Conservation (phyloP, 2,888 invertebrate genomes). For the Tribolium freemani region DNA sequence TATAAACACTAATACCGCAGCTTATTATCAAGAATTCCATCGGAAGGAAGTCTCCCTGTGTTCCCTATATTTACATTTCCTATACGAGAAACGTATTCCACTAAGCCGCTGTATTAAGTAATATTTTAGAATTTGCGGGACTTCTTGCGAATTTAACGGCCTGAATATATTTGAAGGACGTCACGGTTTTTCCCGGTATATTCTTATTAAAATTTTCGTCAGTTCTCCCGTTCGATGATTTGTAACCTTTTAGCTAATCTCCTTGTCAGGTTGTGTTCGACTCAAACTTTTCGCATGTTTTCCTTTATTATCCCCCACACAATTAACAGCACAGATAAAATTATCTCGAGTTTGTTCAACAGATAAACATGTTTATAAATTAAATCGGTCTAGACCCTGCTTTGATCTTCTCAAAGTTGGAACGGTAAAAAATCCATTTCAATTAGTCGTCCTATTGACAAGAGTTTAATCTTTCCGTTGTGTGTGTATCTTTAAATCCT, state of each 20-base stretch:
- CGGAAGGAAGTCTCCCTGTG: conserved; percentile 13
- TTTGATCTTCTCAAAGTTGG: not conserved
- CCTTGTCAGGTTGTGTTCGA: conserved; percentile 11
- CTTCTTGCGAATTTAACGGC: conserved; percentile 33
- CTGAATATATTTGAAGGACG: conserved; percentile 20
- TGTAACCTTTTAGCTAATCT: conserved; percentile 3
- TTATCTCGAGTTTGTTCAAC: not conserved
- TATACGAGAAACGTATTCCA: conserved; percentile 14
- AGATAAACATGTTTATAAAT: not conserved
- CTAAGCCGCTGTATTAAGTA: conserved; percentile 34
- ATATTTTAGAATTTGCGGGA: conserved; percentile 41
- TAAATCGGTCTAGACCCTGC: not conserved
- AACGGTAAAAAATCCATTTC: not conserved
- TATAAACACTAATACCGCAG: conserved; percentile 6
- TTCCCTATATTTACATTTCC: conserved; percentile 32
- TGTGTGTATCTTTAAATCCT: not conserved
- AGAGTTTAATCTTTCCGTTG: not conserved
- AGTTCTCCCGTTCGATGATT: conserved; percentile 2
- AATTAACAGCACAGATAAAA: not conserved
- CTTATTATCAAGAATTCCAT: conserved; percentile 13
- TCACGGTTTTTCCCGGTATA: not conserved
- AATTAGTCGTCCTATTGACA: not conserved
- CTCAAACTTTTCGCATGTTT: not conserved
- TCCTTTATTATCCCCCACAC: not conserved
- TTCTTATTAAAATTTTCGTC: not conserved